Evolutionary conservation across 2,888 invertebrate genomes (phyloP), one percentile per base, ranked within the genome.

Genomic region (Heliothis peltigera): DNA sequence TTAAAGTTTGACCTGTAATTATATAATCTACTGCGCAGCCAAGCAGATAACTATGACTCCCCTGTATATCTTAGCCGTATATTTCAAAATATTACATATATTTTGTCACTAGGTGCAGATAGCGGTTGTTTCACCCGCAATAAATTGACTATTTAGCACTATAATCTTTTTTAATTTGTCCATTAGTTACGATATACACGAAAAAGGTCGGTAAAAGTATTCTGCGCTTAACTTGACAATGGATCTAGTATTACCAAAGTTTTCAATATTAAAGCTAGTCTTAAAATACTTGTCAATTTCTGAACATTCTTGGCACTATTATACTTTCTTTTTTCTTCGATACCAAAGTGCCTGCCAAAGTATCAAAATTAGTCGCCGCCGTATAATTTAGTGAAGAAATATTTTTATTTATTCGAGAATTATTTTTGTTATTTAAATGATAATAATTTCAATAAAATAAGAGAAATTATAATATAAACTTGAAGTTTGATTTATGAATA

Each of bases 321-420:
- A 68, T 79, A 74, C 77, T 73, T 75, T 75, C 56, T 18, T n/a
- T 66, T 75, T 76, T 77, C 74, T 80, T 81, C 73, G 64, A 78
- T 82, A 89, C 90, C 90, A 86, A 89, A 85, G 91, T 91, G 93
- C 93, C 92, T 93, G 88, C 88, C 85, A 89, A 89, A 89, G 59
- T 84, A 74, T 75, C 59, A 54, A 73, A 57, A 64, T 60, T 66
- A 72, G 44, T 58, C 72, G 52, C 70, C 72, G 52, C 69, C 58
- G 25, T 70, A 72, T 72, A n/a, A 42, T 70, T 70, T 63, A 54
- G 12, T 39, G 28, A 25, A 42, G 22, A 22, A 18, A 42, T 8
- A 12, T 32, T 10, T 39, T n/a, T 54, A 15, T n/a, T 46, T 0
- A 44, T 12, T 35, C 12, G 3, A 18, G 28, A 21, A 3, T 42